Evolutionary conservation across 1,140 invertebrate species (phyloP).

Genomic region (Potamilus streckersoni): DNA sequence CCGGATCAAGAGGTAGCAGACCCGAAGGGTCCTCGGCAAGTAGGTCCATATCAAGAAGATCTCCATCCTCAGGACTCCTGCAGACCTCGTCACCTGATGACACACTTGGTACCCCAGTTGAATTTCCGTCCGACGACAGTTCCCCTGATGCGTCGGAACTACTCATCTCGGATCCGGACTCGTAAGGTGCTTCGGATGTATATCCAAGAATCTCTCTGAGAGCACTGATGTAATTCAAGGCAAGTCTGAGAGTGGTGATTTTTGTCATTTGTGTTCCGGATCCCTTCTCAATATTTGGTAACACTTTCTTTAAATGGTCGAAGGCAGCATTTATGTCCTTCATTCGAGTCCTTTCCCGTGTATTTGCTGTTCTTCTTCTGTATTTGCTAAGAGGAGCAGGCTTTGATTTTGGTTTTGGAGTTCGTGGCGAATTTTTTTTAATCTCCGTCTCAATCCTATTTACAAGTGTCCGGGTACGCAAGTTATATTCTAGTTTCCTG

Average conservation of each 20-base stretch:
- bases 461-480: conserved; percentile 29
- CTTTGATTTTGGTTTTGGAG: conserved; percentile 75
- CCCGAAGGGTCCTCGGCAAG: conserved; percentile 9
- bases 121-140: conserved; percentile 24
- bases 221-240: conserved; percentile 87
- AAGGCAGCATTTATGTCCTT: conserved; percentile 90
- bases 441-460: conserved; percentile 30
- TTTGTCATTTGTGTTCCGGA: conserved; percentile 82
- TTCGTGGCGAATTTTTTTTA: conserved; percentile 39
- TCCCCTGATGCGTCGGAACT: conserved; percentile 16
- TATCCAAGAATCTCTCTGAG: conserved; percentile 70
- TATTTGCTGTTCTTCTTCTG: conserved; percentile 88
- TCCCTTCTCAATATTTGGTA: conserved; percentile 72
- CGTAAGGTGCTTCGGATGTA: too few relatives aligned
- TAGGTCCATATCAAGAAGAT: conserved; percentile 29
- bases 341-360: conserved; percentile 86
- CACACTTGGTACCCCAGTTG: conserved; percentile 15
- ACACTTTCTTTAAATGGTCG: conserved; percentile 80
- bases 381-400: conserved; percentile 90
- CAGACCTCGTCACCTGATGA: conserved; percentile 24
- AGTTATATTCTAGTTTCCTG: conserved; percentile 27
- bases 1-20: too few relatives aligned
- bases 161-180: not conserved
- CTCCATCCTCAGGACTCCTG: conserved; percentile 31
- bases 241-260: conserved; percentile 86